phyloP scores from a whole-genome alignment of 2,888 invertebrate genomes.

The Lasioglossum lativentre region DNA sequence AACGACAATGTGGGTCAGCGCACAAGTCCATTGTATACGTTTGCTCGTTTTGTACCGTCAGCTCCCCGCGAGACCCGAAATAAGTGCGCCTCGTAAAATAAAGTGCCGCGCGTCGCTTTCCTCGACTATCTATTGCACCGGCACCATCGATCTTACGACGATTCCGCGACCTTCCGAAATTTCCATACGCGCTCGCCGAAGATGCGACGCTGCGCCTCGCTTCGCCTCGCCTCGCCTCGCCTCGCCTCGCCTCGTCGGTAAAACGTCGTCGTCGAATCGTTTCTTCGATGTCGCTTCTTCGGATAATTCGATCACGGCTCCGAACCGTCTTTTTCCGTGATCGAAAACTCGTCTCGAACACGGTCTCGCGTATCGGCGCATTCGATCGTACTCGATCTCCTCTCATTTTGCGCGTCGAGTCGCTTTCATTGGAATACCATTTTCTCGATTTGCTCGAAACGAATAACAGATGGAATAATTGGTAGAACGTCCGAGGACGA shows the following conservation, averaged over 20 bases:
- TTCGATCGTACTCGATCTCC: neutral
- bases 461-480: neutral
- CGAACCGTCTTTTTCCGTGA: neutral
- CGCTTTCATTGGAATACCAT: neutral
- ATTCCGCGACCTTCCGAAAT: constrained; percentile 32
- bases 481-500: neutral
- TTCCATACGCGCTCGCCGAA: neutral
- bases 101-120: constrained; percentile 74
- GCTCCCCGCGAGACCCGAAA: constrained; percentile 73
- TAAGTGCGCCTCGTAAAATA: constrained; percentile 80
- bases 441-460: neutral
- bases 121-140: constrained; percentile 60
- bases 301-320: neutral
- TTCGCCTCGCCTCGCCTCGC: no score
- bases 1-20: constrained; percentile 80
- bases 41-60: constrained; percentile 60
- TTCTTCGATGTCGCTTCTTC: neutral
- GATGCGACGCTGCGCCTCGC: neutral
- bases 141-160: constrained; percentile 50
- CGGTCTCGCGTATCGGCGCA: neutral
- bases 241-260: no score
- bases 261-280: neutral
- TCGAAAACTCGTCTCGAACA: neutral
- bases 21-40: constrained; percentile 60
- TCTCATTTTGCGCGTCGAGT: neutral